These are phyloP conservation scores for Tichodroma muraria DNA, from an alignment of 2,113 vertebrate genomes.

Conservation along the genomic window DNA sequence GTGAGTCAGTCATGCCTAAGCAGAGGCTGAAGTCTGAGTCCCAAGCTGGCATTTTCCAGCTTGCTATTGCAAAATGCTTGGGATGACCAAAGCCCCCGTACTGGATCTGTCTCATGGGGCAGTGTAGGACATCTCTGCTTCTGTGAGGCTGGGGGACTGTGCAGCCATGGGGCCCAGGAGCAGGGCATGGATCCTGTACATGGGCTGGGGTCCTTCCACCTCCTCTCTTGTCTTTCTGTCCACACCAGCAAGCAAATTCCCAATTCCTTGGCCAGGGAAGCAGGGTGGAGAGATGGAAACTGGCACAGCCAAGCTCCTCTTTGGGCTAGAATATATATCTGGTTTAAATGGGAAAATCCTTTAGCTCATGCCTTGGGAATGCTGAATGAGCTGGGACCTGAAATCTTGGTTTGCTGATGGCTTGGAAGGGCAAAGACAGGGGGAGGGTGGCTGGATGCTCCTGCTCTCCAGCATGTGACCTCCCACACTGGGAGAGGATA, in stretches of 20 bases:
- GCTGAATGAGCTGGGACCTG: background rate
- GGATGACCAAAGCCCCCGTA: fast-evolving
- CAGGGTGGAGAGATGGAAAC: background rate
- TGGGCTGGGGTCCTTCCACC: background rate
- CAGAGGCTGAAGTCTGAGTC: background rate
- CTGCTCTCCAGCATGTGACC: fast-evolving
- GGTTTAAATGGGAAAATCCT: background rate
- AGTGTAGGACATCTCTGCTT: background rate
- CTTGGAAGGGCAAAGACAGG: background rate
- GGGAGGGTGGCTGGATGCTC: background rate
- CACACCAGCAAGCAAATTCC: background rate
- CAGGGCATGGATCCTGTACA: background rate
- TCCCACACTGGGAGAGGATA: fast-evolving
- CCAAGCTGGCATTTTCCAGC: background rate
- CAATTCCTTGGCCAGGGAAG: background rate
- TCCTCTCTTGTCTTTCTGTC: background rate
- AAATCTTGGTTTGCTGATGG: background rate
- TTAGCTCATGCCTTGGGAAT: background rate
- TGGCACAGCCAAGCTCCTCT: background rate
- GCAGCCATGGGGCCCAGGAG: background rate
- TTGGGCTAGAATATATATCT: background rate
- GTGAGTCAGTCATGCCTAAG: background rate
- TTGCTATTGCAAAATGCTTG: background rate
- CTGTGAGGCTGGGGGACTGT: background rate
- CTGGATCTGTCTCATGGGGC: fast-evolving